These are phyloP conservation scores for Zosterops lateralis DNA, from an alignment of 2,113 vertebrate species.

Conservation along the genomic window DNA sequence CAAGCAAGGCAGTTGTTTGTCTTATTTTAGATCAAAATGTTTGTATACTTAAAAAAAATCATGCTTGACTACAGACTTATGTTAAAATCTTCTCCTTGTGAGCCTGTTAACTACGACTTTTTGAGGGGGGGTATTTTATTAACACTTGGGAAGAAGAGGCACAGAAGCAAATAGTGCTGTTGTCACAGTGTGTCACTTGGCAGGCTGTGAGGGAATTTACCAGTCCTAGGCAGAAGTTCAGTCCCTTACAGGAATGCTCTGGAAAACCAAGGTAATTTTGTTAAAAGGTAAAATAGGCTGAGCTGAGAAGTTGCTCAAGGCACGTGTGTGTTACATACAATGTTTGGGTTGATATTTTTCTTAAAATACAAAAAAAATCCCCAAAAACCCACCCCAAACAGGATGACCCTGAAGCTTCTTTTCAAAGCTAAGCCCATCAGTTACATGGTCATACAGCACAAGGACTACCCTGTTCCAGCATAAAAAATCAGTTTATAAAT, in stretches of 20 bases:
- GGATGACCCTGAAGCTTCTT: not conserved
- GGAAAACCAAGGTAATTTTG: not conserved
- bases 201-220: not conserved
- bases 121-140: not conserved
- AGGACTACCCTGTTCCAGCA: not conserved
- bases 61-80: not conserved
- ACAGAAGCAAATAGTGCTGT: not conserved
- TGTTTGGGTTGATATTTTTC: not conserved
- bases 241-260: not conserved
- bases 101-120: not conserved
- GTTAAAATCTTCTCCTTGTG: not conserved
- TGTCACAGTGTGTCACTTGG: not conserved
- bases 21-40: not conserved
- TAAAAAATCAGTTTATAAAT: not conserved
- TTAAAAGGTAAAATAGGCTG: not conserved
- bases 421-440: not conserved
- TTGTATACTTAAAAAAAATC: not conserved
- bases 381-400: not conserved
- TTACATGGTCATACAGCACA: not conserved
- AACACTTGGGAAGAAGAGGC: not conserved
- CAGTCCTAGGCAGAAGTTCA: not conserved
- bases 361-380: not conserved
- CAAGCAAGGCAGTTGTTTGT: not conserved
- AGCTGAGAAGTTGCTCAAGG: not conserved
- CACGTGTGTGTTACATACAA: rapidly evolving